Percentiles rank a stretch among this genome's conserved stretches.
phyloP scores from a whole-genome alignment of 2,113 vertebrate genomes.

The Puffinus mauretanicus region DNA sequence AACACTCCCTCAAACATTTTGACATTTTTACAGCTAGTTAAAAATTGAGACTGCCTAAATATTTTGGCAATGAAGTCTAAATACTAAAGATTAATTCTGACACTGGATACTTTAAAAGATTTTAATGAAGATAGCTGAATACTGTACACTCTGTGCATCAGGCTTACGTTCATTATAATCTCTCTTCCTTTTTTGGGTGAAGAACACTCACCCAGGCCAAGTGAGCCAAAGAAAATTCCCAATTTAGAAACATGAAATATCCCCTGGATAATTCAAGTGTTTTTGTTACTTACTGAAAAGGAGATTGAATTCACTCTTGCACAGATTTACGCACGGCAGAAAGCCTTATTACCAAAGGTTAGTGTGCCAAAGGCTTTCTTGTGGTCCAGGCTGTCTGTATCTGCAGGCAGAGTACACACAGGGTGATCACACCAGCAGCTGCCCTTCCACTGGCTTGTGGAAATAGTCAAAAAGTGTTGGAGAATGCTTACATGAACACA shows the following conservation, averaged over 20 bases:
- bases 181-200: slow-evolving; percentile 59
- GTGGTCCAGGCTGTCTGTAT: neutral
- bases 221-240: slow-evolving; percentile 31
- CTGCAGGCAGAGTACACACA: neutral
- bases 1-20: neutral
- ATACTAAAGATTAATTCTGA: slow-evolving; percentile 3
- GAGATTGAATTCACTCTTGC: neutral
- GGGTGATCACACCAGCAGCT: neutral
- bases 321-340: rapidly evolving
- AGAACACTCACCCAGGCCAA: neutral
- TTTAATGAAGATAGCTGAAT: slow-evolving; percentile 3
- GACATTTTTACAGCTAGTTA: neutral
- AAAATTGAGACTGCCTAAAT: neutral
- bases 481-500: neutral
- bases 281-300: slow-evolving; percentile 5
- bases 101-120: slow-evolving; percentile 11
- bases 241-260: slow-evolving; percentile 61
- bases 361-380: neutral
- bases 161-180: neutral
- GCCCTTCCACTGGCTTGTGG: neutral
- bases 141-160: neutral
- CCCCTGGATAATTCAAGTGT: slow-evolving; percentile 1
- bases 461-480: neutral
- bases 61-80: slow-evolving; percentile 5
- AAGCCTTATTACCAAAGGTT: neutral